Base-by-base conservation (phyloP, 1,140 invertebrate species). In the Aphidius gifuensis region DNA sequence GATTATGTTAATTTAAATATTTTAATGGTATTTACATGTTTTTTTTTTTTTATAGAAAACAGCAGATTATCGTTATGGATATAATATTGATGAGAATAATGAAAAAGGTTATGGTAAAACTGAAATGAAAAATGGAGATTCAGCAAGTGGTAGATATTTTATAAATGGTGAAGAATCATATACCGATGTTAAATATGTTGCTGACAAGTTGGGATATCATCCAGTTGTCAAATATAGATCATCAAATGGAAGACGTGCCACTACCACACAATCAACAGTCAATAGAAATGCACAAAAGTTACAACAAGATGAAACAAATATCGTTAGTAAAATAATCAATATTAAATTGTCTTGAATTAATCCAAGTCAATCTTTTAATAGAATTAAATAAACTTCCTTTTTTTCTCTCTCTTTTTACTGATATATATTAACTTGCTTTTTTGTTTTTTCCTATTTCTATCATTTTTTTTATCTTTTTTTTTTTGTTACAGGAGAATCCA, bases 181-280 rank as follows among this genome's bases (percentile, higher is more conserved):
- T 2, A 78, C 84, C 80, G 71, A 81, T 45, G 86, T 88, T 5
- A 79, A 83, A 58, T 88, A 88, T 73, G 73, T 83, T 56, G 83
- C 83, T 2, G 84, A 88, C 64, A 83, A 84, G 67, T 85, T 83
- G 81, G 85, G 86, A 40, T 87, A 86, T 74, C 85, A 88, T 78
- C 84, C 86, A 16, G 75, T 85, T 5, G 81, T 85, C 23, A 81
- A 83, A 59, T 84, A 86, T 66, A 82, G 77, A 62, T 75, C 79
- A 53, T 64, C 69, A n/a, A 71, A 76, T 50, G 74, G 78, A n/a
- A 74, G 79, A 58, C 75, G 76, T 67, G 64, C 72, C 60, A 69
- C 74, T 9, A 81, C 68, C 61, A 77, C 76, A 46, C 80, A 74
- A 62, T 83, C 87, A 53, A 83, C 85, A 4, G 69, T 86, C 0